These are phyloP conservation scores for Melieria crassipennis DNA, from an alignment of 2,888 invertebrate species.

Conservation along the genomic window DNA sequence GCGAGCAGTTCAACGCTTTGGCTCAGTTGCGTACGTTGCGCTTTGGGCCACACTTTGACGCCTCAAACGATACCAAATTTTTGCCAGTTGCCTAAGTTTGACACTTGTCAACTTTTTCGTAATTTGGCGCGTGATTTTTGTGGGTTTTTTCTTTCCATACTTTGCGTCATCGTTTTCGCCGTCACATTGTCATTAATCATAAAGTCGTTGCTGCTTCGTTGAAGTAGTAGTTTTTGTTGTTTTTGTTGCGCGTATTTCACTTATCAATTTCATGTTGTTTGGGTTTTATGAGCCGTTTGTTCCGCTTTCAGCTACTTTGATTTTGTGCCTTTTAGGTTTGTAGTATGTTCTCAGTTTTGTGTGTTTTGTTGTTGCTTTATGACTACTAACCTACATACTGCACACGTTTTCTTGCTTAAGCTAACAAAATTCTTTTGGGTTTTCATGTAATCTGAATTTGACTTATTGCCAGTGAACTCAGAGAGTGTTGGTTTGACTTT, in stretches of 20 bases:
- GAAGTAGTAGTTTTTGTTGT: background rate
- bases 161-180: background rate
- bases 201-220: background rate
- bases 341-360: no score
- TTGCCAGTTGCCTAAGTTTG: no score
- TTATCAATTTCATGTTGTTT: slow-evolving; percentile 5
- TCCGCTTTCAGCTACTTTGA: background rate
- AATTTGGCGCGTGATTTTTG: background rate
- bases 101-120: no score
- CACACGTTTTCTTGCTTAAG: background rate
- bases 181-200: slow-evolving; percentile 27
- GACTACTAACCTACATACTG: background rate
- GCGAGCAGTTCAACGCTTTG: background rate
- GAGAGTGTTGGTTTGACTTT: no score
- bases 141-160: background rate
- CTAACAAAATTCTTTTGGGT: background rate
- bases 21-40: no score
- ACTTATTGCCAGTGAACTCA: background rate
- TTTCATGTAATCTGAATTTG: background rate
- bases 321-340: background rate
- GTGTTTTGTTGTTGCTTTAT: background rate
- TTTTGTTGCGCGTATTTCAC: background rate
- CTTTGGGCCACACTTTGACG: no score
- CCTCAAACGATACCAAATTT: no score
- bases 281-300: background rate